Evolutionary conservation across 2,797 vertebrate genomes (phyloP).

Genomic region (Artibeus jamaicensis): DNA sequence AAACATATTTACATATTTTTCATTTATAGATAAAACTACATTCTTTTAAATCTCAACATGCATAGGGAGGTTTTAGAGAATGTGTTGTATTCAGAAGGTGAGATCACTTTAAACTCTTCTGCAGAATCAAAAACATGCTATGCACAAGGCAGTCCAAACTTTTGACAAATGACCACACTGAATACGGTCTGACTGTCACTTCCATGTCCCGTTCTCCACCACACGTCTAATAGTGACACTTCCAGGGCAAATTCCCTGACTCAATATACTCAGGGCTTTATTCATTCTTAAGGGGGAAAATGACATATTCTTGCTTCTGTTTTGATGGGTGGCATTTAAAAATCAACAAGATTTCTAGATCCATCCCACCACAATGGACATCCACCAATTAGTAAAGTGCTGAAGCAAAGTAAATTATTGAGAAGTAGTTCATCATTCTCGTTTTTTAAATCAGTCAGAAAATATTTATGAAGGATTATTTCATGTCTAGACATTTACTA

Average conservation of each 20-base stretch:
- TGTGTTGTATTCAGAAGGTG: neutral
- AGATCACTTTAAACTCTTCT: neutral
- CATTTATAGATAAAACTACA: neutral
- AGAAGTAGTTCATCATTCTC: neutral
- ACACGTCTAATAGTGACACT: slow-evolving; percentile 44
- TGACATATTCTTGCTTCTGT: neutral
- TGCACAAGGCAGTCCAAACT: neutral
- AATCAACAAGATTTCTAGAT: neutral
- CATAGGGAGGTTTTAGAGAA: neutral
- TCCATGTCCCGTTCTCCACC: neutral
- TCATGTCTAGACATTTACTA: neutral
- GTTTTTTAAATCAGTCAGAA: neutral
- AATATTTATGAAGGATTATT: neutral
- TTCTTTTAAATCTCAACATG: neutral
- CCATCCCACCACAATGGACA: neutral
- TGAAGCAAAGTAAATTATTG: neutral
- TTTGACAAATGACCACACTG: slow-evolving; percentile 37
- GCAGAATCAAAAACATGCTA: neutral
- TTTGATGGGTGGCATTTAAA: neutral
- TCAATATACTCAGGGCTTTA: neutral
- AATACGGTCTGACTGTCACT: slow-evolving; percentile 33
- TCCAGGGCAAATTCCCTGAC: slow-evolving; percentile 46
- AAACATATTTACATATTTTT: neutral
- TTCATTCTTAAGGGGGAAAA: neutral
- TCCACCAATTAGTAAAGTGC: neutral